Percentiles rank a stretch among this genome's conserved stretches.
Conservation (phyloP, 2,888 invertebrate species). For the Epistrophella euchroma region DNA sequence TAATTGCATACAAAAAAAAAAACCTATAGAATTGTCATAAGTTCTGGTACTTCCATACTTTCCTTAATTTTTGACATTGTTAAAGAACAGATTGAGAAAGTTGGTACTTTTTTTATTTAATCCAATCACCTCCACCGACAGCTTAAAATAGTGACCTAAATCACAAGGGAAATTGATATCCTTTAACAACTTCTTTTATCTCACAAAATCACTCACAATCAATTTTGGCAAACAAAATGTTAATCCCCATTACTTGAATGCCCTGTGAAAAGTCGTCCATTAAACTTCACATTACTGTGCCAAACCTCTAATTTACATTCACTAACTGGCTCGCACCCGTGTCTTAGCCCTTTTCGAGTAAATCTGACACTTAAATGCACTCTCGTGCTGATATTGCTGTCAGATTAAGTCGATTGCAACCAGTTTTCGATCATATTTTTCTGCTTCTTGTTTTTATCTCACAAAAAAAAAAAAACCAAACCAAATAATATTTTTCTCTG, state of each 20-base stretch:
- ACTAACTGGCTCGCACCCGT: constrained; percentile 28
- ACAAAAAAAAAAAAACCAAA: constrained; percentile 30
- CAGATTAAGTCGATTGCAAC: constrained; percentile 72
- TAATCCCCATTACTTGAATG: constrained; percentile 21
- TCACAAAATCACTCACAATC: constrained; percentile 4
- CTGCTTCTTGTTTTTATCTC: constrained; percentile 29
- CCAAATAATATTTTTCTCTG: constrained; percentile 45
- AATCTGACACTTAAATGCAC: constrained; percentile 72
- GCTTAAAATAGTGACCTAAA: constrained; percentile 1
- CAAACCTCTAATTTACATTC: constrained; percentile 47
- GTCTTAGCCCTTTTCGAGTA: constrained; percentile 53
- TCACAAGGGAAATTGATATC: constrained; percentile 16
- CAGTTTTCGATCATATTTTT: constrained; percentile 64
- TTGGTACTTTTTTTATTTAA: background rate
- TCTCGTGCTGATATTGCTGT: constrained; percentile 67
- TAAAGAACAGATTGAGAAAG: background rate
- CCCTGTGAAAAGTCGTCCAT: constrained; percentile 38
- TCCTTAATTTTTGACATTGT: background rate
- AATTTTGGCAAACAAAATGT: constrained; percentile 50
- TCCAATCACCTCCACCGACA: background rate
- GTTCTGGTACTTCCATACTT: background rate
- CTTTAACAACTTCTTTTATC: constrained; percentile 3
- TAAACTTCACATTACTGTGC: constrained; percentile 37
- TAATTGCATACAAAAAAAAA: too few relatives aligned
- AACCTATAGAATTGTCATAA: background rate